Base-by-base conservation (phyloP, 2,113 vertebrate species). In the Pelobates fuscus region DNA sequence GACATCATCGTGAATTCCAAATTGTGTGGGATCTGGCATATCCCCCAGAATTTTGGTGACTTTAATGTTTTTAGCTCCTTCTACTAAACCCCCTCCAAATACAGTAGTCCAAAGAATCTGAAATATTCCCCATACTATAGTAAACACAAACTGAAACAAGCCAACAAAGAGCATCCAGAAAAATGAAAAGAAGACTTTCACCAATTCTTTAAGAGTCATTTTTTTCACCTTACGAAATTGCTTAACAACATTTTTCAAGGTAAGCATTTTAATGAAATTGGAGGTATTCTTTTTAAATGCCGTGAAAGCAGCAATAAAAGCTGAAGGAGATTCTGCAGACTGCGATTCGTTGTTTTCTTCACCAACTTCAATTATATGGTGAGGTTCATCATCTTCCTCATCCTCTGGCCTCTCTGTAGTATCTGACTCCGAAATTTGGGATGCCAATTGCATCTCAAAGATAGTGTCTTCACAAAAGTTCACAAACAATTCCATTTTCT, bases 401-500 rank as follows among this genome's bases (percentile, higher is more conserved):
- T 61, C 74, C 3, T 79, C 78, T 0, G 83, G 87, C 21, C 94
- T 91, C 75, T 99, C 97, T 0, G 91, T 78, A 0, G 91, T 85
- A 74, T 98, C 96, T 0, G 94, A 92, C 80, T 98, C 97, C 1
- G 97, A 99, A 77, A 99, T 99, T 80, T 96, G 94, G 0, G 97
- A 98, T 0, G 97, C 97, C 57, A 99, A 78, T 67, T 99, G 97
- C 97, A 99, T 99, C 88, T 99, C 97, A 81, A 99, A 99, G 83
- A 99, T 98, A 0, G 97, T 99, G 78, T 99, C 97, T 82, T 99
- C 97, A 24, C 97, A 99, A 84, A 99, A 99, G 82, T 96, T 99
- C n/a, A 99, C 97, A 61, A 99, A 99, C 7, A 99, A 89, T 52
- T 99, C 97, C 97, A 99, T 99, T 88, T 99, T 99, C 80, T 99